Conservation (phyloP, 2,797 vertebrate genomes). For the Acanthornis magna region DNA sequence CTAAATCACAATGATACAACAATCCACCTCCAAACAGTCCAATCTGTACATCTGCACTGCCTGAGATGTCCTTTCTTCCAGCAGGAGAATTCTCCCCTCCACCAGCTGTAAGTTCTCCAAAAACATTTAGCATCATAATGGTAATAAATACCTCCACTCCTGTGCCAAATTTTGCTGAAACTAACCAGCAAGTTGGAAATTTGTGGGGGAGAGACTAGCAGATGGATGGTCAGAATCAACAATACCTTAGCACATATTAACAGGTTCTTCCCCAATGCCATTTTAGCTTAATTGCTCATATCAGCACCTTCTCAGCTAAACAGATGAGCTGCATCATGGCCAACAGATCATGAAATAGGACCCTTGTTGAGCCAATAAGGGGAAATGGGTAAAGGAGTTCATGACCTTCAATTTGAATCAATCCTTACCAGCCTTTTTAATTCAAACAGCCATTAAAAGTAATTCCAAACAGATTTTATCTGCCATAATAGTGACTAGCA, state of each 20-base stretch:
- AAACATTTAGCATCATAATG: not conserved
- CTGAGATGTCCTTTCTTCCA: not conserved
- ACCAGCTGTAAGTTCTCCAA: not conserved
- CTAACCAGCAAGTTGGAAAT: constrained; percentile 1
- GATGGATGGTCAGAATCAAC: not conserved
- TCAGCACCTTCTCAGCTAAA: constrained; percentile 47
- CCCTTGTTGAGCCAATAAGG: constrained; percentile 24
- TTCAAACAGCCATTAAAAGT: constrained; percentile 52
- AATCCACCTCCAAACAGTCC: not conserved
- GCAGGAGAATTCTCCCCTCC: not conserved
- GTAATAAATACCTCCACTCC: not conserved
- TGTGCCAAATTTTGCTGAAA: constrained; percentile 1
- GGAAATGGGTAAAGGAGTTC: constrained; percentile 38
- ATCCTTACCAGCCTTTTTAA: constrained; percentile 50
- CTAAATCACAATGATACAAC: not conserved
- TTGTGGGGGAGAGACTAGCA: not conserved
- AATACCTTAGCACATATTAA: not conserved
- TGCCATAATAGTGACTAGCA: not conserved
- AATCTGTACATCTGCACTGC: rapidly evolving
- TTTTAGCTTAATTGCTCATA: constrained; percentile 44
- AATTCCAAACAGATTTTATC: constrained; percentile 57
- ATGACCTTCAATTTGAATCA: constrained; percentile 55
- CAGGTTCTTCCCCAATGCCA: constrained; percentile 1
- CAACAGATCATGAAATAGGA: constrained; percentile 54
- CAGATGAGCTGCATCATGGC: constrained; percentile 26